Conservation (phyloP, 1,140 invertebrate genomes). For the Kradibia gibbosae region DNA sequence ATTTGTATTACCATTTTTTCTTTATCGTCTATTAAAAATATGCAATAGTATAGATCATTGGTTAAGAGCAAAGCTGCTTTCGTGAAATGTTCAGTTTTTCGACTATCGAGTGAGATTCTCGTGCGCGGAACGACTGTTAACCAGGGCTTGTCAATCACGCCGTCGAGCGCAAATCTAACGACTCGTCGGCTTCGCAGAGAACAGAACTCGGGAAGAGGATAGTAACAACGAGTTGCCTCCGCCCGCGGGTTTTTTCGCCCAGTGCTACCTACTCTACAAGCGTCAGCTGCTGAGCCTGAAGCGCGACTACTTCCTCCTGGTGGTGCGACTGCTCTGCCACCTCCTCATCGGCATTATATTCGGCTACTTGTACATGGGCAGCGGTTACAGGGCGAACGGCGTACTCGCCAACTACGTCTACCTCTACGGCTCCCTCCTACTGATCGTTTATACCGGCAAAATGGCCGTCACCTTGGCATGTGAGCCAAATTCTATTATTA, state of each 20-base stretch:
- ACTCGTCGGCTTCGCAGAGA: too few relatives aligned
- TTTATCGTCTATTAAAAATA: too few relatives aligned
- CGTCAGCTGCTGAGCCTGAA: constrained; percentile 67
- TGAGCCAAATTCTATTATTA: constrained; percentile 73
- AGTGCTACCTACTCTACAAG: constrained; percentile 70
- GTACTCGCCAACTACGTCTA: constrained; percentile 93
- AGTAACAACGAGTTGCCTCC: constrained; percentile 57
- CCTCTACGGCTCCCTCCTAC: constrained; percentile 90
- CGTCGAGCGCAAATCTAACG: too few relatives aligned
- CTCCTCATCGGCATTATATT: constrained; percentile 88
- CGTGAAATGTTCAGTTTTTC: too few relatives aligned
- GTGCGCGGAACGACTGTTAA: too few relatives aligned
- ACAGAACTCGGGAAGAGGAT: neutral
- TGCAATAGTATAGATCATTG: too few relatives aligned
- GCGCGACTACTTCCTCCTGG: constrained; percentile 76
- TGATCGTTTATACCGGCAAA: constrained; percentile 94
- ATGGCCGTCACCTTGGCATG: constrained; percentile 96
- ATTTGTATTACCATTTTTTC: too few relatives aligned
- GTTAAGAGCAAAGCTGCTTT: too few relatives aligned
- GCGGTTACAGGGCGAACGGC: constrained; percentile 87
- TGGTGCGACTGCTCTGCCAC: constrained; percentile 86
- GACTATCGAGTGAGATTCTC: too few relatives aligned
- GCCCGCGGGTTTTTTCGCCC: constrained; percentile 66
- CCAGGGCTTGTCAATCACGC: too few relatives aligned
- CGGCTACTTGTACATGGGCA: constrained; percentile 89